Evolutionary conservation across 2,888 invertebrate genomes (phyloP), one percentile per base, ranked within the genome.

Genomic region (Pyralis farinalis): DNA sequence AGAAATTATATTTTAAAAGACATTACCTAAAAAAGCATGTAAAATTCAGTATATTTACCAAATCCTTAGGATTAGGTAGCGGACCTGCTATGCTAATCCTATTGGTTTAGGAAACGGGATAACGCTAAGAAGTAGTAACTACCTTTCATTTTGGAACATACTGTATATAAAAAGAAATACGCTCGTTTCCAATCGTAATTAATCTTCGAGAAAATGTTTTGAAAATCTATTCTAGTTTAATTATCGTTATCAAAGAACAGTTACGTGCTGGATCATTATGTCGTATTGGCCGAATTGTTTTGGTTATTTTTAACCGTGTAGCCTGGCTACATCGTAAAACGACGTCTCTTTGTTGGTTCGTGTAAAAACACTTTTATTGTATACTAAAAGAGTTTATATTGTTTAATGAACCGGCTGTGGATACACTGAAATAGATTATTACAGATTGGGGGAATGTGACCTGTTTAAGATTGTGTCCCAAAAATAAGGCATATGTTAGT

Each of bases 311-410:
- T 71, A 72, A 71, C 66, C 46, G 58, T 76, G 79, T 69, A 82
- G 81, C 60, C 70, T 68, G 65, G 61, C 62, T 16, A 70, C 68
- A 68, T 67, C 68, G 70, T 70, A 42, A 25, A 38, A 32, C 12
- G 9, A 16, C 16, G 16, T 16, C 16, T 2, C 66, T 69, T 68
- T 60, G 55, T 63, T 36, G 46, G 65, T 63, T 55, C 16, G 58
- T 58, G 69, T 74, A 69, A 71, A 69, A 74, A 63, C 63, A 40
- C 52, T 70, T 71, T 83, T 82, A 83, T 81, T 82, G 80, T 81
- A 71, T 71, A 72, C 72, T 77, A 79, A 80, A 81, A 76, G 74
- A 74, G 73, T 76, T 79, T 75, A 71, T 71, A 70, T 59, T 63
- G 64, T 69, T 59, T 65, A 70, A 70, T 63, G 69, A 63, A 62